Evolutionary conservation across 2,888 invertebrate species (phyloP), one percentile per base, ranked within the genome.

Genomic region (Yponomeuta malinellus): DNA sequence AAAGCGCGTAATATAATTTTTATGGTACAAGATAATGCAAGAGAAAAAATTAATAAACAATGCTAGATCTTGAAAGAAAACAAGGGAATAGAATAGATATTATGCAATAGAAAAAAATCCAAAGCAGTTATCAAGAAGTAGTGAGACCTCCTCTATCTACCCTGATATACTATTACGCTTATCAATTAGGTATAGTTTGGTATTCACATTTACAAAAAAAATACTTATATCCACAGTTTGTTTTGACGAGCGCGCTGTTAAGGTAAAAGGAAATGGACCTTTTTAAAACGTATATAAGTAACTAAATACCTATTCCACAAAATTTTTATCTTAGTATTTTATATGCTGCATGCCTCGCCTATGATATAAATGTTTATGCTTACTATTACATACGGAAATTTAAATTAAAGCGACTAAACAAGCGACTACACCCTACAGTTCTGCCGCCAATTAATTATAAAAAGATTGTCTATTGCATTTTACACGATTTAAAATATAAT

Each of bases 241-340:
- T 71, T 71, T 71, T 71, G 70, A 71, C 70, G 70, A 71, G 70
- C 59, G 33, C 52, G 31, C 69, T 33, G 15, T n/a, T 59, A 59
- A 59, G 3, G 15, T 15, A 12, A 3, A 59, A 12, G 15, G 52
- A 15, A 59, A 12, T 15, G 3, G 52, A 5, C 15, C 52, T 59
- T 59, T 59, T 59, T 3, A 59, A 59, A 59, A 59, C 52, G 52
- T 59, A 59, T 15, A 2, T 15, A 59, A 59, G 3, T 59, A 59
- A 52, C 10, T 52, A 52, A 52, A 59, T 59, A 12, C 2, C 52
- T 59, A 59, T 59, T 59, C 52, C 15, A 59, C 12, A 12, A 12
- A 59, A 59, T 15, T 52, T 15, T 59, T 15, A 43, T 8, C 43
- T 8, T 43, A 43, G 8, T 43, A 43, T 43, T 43, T 8, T 43